Conservation (phyloP, 2,888 invertebrate genomes). For the Ormyrus labotus region DNA sequence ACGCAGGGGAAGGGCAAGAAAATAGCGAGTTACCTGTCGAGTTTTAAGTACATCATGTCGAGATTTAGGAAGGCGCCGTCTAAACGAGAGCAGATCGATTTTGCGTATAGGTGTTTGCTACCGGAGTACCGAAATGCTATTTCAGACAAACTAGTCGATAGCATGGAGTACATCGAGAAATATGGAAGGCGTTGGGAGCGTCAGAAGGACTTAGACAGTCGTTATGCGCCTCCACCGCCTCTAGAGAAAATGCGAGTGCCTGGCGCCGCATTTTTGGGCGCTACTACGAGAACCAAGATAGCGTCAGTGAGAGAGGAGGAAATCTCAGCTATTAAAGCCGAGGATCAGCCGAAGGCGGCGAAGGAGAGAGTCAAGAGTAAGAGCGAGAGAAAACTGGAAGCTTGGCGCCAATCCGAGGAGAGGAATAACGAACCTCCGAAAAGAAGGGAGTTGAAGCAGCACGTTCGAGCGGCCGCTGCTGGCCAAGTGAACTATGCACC, state of each 20-base stretch:
- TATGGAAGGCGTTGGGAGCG: background rate
- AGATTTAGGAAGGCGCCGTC: background rate
- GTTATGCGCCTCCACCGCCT: background rate
- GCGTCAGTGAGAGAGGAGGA: background rate
- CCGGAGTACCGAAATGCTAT: constrained; percentile 4
- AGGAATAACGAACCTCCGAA: too few species aligned
- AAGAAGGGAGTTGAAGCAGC: too few species aligned
- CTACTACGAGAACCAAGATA: background rate
- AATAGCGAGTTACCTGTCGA: background rate
- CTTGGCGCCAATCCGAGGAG: too few species aligned
- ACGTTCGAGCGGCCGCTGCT: too few species aligned
- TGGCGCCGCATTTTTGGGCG: background rate
- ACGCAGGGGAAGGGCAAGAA: background rate
- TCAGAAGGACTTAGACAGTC: background rate
- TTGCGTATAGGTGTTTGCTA: background rate
- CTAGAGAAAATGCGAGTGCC: background rate
- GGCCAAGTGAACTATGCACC: too few species aligned
- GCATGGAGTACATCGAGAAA: background rate
- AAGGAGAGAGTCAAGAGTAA: too few species aligned
- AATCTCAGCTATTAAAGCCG: too few species aligned
- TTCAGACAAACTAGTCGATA: background rate
- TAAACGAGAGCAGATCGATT: background rate
- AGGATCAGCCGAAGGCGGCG: too few species aligned
- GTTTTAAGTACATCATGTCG: background rate
- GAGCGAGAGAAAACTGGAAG: too few species aligned